Evolutionary conservation across 2,113 vertebrate genomes (phyloP), one percentile per base, ranked within the genome.

Genomic region (Macquaria ambigua): DNA sequence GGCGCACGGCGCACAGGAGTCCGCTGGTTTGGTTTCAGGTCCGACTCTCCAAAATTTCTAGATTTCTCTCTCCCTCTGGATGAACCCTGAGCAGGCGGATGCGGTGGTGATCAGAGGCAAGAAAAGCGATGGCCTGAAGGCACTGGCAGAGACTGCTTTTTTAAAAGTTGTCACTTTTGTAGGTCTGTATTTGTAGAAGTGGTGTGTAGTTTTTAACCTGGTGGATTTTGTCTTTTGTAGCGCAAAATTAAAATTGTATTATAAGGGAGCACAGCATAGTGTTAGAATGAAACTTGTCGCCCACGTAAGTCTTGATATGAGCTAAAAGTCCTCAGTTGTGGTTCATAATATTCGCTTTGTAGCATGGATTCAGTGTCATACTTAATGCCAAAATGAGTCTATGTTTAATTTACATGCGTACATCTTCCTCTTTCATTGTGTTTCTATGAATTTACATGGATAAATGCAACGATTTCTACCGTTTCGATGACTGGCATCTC

Each of bases 301-400:
- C 92, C 87, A 93, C 92, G 79, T 88, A 87, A 82, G 79, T 91
- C 82, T 59, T 88, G 92, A 90, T 83, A 92, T 92, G 87, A 90
- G 74, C 74, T 72, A 61, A 81, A 66, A 55, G 48, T 80, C 67
- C 52, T 92, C 67, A 89, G 87, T 92, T 89, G 85, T 92, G 90
- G 88, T 90, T 90, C 66, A 64, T 83, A 73, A 50, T 79, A 64
- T 76, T 87, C 6, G 75, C 76, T 89, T 69, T 84, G 58, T 82
- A 55, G 64, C 74, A 58, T 53, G 9, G 18, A 83, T 80, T 50
- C 50, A 48, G 50, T 43, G 52, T 31, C 39, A 39, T 48, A 37
- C 48, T 69, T 55, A 55, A 48, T 52, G 11, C 43, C 58, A 72
- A 37, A 74, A 77, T 52, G 39, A 8, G 1, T 37, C 9, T 53